phyloP scores from a whole-genome alignment of 2,797 vertebrate genomes.

The Liparis tanakae region DNA sequence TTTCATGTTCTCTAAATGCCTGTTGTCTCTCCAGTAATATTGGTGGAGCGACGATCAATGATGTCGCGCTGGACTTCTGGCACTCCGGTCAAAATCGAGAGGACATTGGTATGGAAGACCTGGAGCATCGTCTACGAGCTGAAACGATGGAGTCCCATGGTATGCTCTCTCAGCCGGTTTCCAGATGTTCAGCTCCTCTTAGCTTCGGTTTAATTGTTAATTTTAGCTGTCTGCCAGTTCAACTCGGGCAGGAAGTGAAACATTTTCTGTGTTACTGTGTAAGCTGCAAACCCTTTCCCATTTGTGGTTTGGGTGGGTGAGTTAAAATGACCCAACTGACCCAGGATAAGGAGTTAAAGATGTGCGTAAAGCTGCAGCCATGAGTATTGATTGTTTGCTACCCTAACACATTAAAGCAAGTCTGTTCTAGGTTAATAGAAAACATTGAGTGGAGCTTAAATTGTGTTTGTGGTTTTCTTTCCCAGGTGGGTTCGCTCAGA shows the following conservation, averaged over 20 bases:
- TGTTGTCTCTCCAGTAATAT: conserved; percentile 85
- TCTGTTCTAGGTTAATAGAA: neutral
- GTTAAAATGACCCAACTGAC: neutral
- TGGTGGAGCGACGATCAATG: conserved; percentile 89
- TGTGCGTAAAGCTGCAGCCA: neutral
- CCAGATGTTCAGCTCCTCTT: neutral
- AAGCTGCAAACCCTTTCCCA: neutral
- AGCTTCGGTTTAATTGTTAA: neutral
- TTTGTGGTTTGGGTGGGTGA: neutral
- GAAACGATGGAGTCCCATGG: conserved; percentile 89
- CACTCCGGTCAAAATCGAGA: conserved; percentile 89
- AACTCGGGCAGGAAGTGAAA: neutral
- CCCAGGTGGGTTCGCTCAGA: conserved; percentile 85
- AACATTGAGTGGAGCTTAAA: neutral
- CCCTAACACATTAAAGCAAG: neutral
- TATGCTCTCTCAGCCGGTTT: conserved; percentile 40
- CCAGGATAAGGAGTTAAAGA: neutral
- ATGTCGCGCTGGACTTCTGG: conserved; percentile 91
- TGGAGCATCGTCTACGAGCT: conserved; percentile 85
- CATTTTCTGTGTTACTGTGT: neutral
- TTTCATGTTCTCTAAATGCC: neutral
- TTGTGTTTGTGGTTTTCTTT: neutral
- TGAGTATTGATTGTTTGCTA: neutral
- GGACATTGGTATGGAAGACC: conserved; percentile 90
- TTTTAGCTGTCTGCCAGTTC: neutral